These are phyloP conservation scores for Platalea minor DNA, from an alignment of 2,797 vertebrate species.

Conservation along the genomic window DNA sequence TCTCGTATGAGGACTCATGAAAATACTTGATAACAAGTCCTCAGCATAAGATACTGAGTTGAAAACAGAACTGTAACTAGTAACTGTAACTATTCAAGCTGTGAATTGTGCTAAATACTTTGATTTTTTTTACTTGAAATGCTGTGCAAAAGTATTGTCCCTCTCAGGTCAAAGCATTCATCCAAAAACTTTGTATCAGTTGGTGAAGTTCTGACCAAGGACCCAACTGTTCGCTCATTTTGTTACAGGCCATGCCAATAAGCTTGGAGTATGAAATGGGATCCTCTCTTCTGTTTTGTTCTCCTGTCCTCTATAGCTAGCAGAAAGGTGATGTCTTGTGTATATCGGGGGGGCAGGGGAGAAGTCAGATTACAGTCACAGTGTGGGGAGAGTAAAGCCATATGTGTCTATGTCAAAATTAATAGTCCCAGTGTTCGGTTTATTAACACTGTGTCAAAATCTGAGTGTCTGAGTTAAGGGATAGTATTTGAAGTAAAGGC, in stretches of 20 bases:
- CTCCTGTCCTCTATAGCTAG: not conserved
- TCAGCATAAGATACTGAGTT: not conserved
- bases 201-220: not conserved
- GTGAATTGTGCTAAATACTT: not conserved
- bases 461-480: not conserved
- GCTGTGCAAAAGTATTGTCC: not conserved
- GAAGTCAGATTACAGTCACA: not conserved
- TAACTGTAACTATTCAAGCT: not conserved
- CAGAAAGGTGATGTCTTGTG: not conserved
- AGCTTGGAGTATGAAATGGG: not conserved
- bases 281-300: not conserved
- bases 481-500: not conserved
- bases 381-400: not conserved
- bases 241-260: not conserved
- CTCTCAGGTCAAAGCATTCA: not conserved
- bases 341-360: rapidly evolving
- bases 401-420: not conserved
- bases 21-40: not conserved
- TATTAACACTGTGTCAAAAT: not conserved
- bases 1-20: rapidly evolving
- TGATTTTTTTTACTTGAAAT: not conserved
- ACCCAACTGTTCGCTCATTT: not conserved
- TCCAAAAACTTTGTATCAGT: not conserved
- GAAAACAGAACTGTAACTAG: not conserved
- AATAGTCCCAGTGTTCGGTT: not conserved